A percentile compares a stretch with the other conserved stretches of the same genome.
Conservation (phyloP, 2,888 invertebrate genomes). For the Tanytarsus gracilentus region DNA sequence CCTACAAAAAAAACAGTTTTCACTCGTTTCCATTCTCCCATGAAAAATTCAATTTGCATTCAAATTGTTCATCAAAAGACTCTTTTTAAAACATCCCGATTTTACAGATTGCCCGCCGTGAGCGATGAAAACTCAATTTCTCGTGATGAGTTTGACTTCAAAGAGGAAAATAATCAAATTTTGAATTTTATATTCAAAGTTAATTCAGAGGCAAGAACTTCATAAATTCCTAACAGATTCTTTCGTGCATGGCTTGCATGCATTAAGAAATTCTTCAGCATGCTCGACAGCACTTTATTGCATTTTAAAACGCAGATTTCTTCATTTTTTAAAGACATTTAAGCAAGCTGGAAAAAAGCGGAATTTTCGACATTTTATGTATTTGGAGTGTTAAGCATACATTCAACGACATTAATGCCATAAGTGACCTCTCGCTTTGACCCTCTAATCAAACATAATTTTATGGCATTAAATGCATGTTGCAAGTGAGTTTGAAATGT, state of each 20-base stretch:
- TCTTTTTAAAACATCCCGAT: neutral
- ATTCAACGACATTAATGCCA: too few relatives aligned
- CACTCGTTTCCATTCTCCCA: neutral
- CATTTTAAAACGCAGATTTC: conserved; percentile 22
- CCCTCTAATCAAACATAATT: neutral
- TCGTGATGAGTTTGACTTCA: too few relatives aligned
- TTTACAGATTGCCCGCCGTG: neutral
- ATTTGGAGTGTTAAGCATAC: too few relatives aligned
- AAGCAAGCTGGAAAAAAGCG: too few relatives aligned
- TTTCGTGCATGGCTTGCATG: too few relatives aligned
- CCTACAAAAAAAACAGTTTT: neutral
- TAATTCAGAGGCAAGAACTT: neutral
- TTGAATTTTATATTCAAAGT: too few relatives aligned
- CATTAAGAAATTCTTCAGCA: neutral
- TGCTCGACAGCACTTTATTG: conserved; percentile 5
- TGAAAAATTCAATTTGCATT: conserved; percentile 1
- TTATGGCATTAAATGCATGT: neutral
- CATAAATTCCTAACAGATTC: too few relatives aligned
- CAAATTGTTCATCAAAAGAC: neutral
- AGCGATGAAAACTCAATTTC: neutral
- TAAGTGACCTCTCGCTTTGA: neutral
- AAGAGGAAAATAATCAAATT: neutral
- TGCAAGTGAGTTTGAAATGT: too few relatives aligned
- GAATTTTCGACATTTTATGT: too few relatives aligned
- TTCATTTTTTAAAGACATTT: neutral